Percentiles rank a stretch among this genome's conserved stretches.
Evolutionary conservation across 2,797 vertebrate genomes (phyloP).

Genomic region (Pyrocephalus nanus): DNA sequence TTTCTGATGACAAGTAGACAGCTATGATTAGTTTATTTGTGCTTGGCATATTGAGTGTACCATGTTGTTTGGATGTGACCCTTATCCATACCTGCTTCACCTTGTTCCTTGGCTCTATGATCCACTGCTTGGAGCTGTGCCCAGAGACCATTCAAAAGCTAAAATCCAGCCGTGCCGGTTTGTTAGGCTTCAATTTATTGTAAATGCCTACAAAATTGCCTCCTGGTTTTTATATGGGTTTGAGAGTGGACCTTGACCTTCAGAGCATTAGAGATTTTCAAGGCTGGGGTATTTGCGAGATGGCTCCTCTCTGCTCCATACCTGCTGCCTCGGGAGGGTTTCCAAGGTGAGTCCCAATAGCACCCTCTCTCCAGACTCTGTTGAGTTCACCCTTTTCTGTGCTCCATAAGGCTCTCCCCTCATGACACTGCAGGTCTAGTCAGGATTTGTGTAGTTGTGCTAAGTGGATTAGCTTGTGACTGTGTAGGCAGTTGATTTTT

Average conservation of each 20-base stretch:
- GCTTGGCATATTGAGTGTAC: neutral
- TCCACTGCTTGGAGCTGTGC: neutral
- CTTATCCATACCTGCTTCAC: neutral
- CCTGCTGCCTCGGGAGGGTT: neutral
- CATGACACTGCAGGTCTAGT: neutral
- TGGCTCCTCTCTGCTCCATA: neutral
- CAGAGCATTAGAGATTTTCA: neutral
- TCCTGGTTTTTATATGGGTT: neutral
- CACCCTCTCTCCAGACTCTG: neutral
- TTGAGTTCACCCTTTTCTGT: neutral
- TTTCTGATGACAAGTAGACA: neutral
- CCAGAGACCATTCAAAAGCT: neutral
- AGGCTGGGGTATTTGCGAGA: neutral
- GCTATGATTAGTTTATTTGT: neutral
- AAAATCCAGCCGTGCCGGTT: neutral
- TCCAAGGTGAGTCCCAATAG: neutral
- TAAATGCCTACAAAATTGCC: neutral
- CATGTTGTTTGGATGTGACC: neutral
- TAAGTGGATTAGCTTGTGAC: neutral
- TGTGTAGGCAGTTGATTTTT: constrained; percentile 20
- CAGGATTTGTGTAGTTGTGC: neutral
- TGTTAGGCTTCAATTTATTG: neutral
- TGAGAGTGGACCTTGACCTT: neutral
- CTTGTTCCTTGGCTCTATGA: neutral
- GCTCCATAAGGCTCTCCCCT: neutral